These are phyloP conservation scores for Pantherophis vulpinus DNA, from an alignment of 2,797 vertebrate species.

Conservation along the genomic window DNA sequence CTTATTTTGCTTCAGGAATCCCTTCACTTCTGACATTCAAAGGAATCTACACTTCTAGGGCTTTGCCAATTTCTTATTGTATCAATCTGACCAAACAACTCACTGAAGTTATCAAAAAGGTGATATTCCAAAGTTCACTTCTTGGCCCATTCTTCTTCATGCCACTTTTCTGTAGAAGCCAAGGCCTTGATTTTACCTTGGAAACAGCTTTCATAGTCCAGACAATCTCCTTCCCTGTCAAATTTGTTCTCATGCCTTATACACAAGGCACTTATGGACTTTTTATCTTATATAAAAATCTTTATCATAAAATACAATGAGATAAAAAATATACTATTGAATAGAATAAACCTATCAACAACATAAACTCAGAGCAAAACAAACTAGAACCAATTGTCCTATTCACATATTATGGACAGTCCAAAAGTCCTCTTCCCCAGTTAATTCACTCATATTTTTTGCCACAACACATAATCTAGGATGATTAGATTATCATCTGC, in stretches of 20 bases:
- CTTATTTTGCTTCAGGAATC: background rate
- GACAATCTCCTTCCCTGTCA: background rate
- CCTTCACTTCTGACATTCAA: background rate
- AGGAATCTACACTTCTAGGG: background rate
- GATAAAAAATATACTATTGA: background rate
- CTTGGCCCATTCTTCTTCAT: background rate
- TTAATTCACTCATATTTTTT: background rate
- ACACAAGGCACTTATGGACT: too few species aligned
- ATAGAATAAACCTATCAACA: background rate
- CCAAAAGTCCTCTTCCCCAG: background rate
- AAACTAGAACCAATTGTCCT: background rate
- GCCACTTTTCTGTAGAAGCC: background rate
- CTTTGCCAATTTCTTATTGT: background rate
- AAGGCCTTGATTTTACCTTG: background rate
- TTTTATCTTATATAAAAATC: too few species aligned
- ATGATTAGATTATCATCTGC: background rate
- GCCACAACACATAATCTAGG: background rate
- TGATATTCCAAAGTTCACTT: background rate
- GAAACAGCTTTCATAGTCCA: background rate
- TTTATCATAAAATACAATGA: background rate
- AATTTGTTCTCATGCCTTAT: too few species aligned
- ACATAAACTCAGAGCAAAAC: background rate
- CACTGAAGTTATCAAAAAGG: background rate
- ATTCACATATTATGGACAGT: background rate
- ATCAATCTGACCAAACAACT: background rate